Conservation (phyloP, 2,797 vertebrate genomes). For the Antrozous pallidus region DNA sequence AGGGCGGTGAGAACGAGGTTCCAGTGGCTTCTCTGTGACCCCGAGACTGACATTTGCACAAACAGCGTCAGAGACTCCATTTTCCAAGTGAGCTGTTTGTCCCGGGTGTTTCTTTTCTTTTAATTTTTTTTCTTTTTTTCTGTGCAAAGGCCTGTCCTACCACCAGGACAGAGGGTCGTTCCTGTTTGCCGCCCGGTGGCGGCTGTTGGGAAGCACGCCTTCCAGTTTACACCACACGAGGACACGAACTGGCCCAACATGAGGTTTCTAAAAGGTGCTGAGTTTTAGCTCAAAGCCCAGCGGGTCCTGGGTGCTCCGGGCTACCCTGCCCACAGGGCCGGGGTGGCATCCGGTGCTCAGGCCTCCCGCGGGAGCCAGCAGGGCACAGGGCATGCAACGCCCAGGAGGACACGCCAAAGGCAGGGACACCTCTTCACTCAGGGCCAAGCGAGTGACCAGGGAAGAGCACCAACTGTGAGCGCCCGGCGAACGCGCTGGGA, state of each 20-base stretch:
- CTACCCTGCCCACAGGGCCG: background rate
- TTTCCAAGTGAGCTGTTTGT: background rate
- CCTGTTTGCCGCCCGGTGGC: background rate
- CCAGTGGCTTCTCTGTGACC: too few relatives aligned
- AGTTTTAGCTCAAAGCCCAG: background rate
- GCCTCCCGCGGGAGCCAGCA: background rate
- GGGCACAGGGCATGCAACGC: background rate
- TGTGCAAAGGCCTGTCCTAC: background rate
- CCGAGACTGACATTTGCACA: too few relatives aligned
- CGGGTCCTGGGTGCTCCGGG: background rate
- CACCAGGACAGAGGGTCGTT: fast-evolving
- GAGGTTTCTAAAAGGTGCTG: background rate
- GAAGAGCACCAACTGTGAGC: background rate
- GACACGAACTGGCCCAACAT: background rate
- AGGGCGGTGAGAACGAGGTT: fast-evolving
- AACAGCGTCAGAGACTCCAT: fast-evolving
- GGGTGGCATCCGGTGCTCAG: fast-evolving
- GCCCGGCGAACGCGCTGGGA: fast-evolving
- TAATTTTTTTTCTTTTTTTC: background rate
- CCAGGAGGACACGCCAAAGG: too few relatives aligned
- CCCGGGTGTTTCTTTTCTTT: background rate
- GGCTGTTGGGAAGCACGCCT: background rate
- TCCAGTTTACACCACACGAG: background rate
- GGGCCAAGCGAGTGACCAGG: fast-evolving
- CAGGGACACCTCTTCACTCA: background rate